Conservation (phyloP, 2,888 invertebrate genomes). For the Augochlorella aurata region DNA sequence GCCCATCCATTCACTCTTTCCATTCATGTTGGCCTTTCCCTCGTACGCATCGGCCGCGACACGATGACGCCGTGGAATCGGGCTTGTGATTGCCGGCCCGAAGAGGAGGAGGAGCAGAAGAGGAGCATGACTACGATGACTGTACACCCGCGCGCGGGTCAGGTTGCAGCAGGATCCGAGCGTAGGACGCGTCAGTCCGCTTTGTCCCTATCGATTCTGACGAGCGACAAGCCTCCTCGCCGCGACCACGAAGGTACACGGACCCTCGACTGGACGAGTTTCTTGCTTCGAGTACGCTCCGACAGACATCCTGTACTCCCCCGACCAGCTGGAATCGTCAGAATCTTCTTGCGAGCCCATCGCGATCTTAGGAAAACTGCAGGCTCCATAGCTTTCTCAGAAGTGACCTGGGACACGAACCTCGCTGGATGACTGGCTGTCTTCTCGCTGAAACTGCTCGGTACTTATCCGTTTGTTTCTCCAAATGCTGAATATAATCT, state of each 20-base stretch:
- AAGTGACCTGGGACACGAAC: too few relatives aligned
- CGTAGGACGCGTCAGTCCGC: slow-evolving; percentile 70
- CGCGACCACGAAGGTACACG: slow-evolving; percentile 42
- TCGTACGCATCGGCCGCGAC: slow-evolving; percentile 61
- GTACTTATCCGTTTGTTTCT: too few relatives aligned
- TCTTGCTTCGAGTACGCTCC: slow-evolving; percentile 62
- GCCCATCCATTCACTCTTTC: slow-evolving; percentile 70
- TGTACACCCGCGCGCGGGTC: slow-evolving; percentile 32
- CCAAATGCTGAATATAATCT: too few relatives aligned
- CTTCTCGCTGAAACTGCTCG: too few relatives aligned
- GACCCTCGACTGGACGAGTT: slow-evolving; percentile 56
- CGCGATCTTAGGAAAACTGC: neutral
- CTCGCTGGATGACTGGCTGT: too few relatives aligned
- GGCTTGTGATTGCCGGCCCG: slow-evolving; percentile 63
- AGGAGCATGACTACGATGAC: slow-evolving; percentile 45
- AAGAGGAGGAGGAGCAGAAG: slow-evolving; percentile 8
- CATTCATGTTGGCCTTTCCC: slow-evolving; percentile 69
- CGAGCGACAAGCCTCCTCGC: slow-evolving; percentile 58
- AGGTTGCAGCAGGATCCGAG: slow-evolving; percentile 47
- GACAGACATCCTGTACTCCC: neutral
- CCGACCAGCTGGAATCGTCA: neutral
- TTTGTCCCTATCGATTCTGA: slow-evolving; percentile 69
- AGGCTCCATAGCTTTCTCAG: too few relatives aligned
- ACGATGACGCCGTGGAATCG: slow-evolving; percentile 67
- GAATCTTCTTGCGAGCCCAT: neutral